A percentile compares a stretch with the other conserved stretches of the same genome.
Evolutionary conservation across 1,140 invertebrate species (phyloP).

Genomic region (Apis dorsata): DNA sequence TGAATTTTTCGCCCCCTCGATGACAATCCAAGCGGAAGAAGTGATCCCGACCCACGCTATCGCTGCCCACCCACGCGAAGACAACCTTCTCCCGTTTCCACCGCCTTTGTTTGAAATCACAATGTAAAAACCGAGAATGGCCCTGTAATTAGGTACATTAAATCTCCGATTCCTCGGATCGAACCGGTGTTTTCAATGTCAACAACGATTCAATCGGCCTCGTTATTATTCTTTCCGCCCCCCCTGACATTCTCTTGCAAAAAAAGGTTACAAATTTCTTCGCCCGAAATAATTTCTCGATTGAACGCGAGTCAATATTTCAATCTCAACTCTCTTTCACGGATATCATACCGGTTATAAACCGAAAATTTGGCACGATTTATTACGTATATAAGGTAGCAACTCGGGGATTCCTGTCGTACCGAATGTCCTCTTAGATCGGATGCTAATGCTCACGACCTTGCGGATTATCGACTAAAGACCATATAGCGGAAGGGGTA

Average conservation of each 20-base stretch:
- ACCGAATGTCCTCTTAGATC: constrained; percentile 36
- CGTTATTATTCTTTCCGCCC: background rate
- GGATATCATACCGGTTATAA: too few species aligned
- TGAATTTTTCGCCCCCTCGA: constrained; percentile 55
- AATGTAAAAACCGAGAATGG: constrained; percentile 64
- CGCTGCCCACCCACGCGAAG: constrained; percentile 35
- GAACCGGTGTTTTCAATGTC: constrained; percentile 37
- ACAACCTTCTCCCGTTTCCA: constrained; percentile 28
- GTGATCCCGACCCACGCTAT: constrained; percentile 37
- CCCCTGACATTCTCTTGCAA: too few species aligned
- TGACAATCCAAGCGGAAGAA: constrained; percentile 57
- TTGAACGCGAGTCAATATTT: background rate
- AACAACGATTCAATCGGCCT: constrained; percentile 22
- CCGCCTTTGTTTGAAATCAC: constrained; percentile 68
- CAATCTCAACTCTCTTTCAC: background rate
- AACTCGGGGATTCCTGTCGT: background rate
- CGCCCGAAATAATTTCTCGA: background rate
- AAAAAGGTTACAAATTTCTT: background rate
- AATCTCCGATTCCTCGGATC: constrained; percentile 12
- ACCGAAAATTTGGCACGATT: background rate
- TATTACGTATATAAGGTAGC: background rate
- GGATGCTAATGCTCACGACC: constrained; percentile 48
- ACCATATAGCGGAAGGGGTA: constrained; percentile 62
- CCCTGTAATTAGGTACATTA: constrained; percentile 59
- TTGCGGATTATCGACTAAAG: constrained; percentile 70